Evolutionary conservation across 2,888 invertebrate genomes (phyloP).

Genomic region (Drosophila neoperkinsi): DNA sequence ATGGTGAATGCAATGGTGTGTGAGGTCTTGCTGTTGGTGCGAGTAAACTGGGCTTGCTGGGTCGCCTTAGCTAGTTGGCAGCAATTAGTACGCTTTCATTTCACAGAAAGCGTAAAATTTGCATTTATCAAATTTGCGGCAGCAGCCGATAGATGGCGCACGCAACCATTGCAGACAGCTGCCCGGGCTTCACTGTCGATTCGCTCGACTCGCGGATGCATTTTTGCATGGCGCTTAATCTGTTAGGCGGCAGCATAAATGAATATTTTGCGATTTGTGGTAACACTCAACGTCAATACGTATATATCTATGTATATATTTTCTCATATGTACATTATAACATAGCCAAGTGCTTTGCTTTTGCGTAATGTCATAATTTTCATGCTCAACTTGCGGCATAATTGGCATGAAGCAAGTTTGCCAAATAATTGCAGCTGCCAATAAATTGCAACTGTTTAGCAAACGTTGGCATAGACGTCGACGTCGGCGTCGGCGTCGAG

Average conservation of each 20-base stretch:
- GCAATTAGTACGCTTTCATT: slow-evolving; percentile 51
- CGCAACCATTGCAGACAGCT: background rate
- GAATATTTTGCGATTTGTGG: background rate
- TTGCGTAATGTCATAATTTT: slow-evolving; percentile 36
- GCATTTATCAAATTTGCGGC: slow-evolving; percentile 44
- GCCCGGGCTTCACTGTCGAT: background rate
- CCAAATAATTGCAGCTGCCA: slow-evolving; percentile 62
- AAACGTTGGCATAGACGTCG: background rate
- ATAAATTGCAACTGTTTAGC: slow-evolving; percentile 58
- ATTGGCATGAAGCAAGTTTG: slow-evolving; percentile 51
- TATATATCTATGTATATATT: background rate
- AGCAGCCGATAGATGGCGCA: background rate
- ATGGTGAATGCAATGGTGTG: background rate
- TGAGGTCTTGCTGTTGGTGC: background rate
- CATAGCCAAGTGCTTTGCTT: slow-evolving; percentile 8
- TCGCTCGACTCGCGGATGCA: background rate
- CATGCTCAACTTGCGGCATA: slow-evolving; percentile 40
- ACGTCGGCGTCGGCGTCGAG: slow-evolving; percentile 39
- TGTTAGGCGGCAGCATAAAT: slow-evolving; percentile 1
- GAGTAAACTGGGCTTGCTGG: slow-evolving; percentile 9
- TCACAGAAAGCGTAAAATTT: slow-evolving; percentile 40
- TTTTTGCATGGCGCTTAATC: background rate
- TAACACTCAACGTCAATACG: slow-evolving; percentile 1
- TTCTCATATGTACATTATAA: background rate
- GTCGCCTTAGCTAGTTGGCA: slow-evolving; percentile 34